These are phyloP conservation scores for Ceratosolen solmsi DNA, from an alignment of 1,140 invertebrate genomes.

Conservation along the genomic window DNA sequence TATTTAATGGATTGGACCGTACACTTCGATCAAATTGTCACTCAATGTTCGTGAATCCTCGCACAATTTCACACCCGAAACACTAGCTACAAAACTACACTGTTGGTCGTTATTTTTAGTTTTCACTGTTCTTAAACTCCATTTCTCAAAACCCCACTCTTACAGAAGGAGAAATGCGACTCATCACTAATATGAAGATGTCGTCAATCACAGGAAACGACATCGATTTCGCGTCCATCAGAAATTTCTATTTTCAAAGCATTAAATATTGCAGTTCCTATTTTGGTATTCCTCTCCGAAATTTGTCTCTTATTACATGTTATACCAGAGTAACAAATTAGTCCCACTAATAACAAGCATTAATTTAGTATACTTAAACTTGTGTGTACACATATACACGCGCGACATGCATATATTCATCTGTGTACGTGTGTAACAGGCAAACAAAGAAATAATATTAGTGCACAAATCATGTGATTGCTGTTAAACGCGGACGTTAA, in stretches of 20 bases:
- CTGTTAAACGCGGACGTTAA: too few relatives aligned
- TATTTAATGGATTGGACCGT: background rate
- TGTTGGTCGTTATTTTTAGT: background rate
- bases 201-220: background rate
- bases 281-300: background rate
- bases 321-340: slow-evolving; percentile 26
- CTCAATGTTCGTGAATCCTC: background rate
- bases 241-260: slow-evolving; percentile 12
- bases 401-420: background rate
- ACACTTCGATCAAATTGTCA: background rate
- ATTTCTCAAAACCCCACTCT: background rate
- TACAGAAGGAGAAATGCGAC: background rate
- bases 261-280: slow-evolving; percentile 12
- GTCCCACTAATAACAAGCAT: slow-evolving; percentile 40
- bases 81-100: slow-evolving; percentile 22
- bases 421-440: too few relatives aligned
- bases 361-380: slow-evolving; percentile 24
- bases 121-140: slow-evolving; percentile 25
- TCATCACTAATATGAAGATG: slow-evolving; percentile 15
- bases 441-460: too few relatives aligned
- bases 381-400: background rate
- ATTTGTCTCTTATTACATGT: background rate
- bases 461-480: too few relatives aligned
- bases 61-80: slow-evolving; percentile 43
- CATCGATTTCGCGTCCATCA: background rate